Evolutionary conservation across 1,140 invertebrate species (phyloP), one percentile per base, ranked within the genome.

Genomic region (Hormaphis cornu): DNA sequence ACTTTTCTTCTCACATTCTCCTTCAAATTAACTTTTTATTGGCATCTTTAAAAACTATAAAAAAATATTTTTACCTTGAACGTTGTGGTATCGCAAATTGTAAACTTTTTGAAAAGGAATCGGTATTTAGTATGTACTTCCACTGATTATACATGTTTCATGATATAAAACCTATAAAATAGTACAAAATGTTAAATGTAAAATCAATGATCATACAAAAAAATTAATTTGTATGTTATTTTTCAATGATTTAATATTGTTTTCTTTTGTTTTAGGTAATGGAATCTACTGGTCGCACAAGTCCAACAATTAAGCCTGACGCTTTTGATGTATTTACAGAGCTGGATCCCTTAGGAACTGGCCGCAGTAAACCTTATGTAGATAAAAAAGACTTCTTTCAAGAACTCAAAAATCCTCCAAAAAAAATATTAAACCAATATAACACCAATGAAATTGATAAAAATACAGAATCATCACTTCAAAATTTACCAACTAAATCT

Each of bases 381-480:
- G 91, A 95, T 82, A 93, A 93, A 80, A 93, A 93, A 83, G 90
- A 93, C 78, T 95, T 95, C 80, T 95, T 95, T 82, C 89, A 92
- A 81, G 89, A 93, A 75, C 82, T 94, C 71, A 93, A 93, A 82
- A 93, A 93, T 80, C 91, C 90, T 71, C 89, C 90, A 61, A 92
- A 92, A 81, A 93, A 92, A 81, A 86, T 89, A 20, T 82, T 93
- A 50, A 93, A 93, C 81, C 90, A 93, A 78, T 80, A 93, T 74
- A 86, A 86, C 9, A 63, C 75, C 75, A 58, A 42, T 24, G 48
- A 69, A 48, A 56, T 44, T 33, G 52, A 56, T 24, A 70, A 70
- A 70, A 35, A 22, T 22, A 18, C 37, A 46, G 69, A 56, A 18
- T 40, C 18, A 35, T 40, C 20, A 56, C n/a, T 26, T 46, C 69